Percentiles rank a stretch among this genome's conserved stretches.
These are phyloP conservation scores for Castor canadensis DNA, from an alignment of 2,113 vertebrate genomes.

Conservation along the genomic window DNA sequence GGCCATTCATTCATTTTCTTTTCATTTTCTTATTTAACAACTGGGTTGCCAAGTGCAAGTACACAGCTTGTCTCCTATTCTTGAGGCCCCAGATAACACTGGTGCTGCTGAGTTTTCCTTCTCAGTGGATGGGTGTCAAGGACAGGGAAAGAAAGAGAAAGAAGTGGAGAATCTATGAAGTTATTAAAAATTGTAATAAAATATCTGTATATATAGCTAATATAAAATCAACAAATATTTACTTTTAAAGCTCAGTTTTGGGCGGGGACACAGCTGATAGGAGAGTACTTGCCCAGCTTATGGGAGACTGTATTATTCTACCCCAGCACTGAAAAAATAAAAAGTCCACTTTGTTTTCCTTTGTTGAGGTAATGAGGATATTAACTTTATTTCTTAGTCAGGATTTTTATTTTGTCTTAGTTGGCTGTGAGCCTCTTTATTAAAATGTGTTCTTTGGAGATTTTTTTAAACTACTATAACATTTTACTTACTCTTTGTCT, in stretches of 20 bases:
- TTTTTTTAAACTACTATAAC: conserved; percentile 42
- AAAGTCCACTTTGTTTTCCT: not conserved
- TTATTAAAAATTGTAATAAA: not conserved
- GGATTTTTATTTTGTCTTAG: not conserved
- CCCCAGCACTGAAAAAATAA: not conserved
- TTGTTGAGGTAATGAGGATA: not conserved
- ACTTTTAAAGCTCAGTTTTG: not conserved
- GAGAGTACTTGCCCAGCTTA: not conserved
- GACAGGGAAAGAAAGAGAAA: not conserved
- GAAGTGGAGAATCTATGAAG: not conserved
- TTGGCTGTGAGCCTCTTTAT: not conserved
- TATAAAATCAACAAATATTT: conserved; percentile 8
- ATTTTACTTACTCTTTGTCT: not conserved
- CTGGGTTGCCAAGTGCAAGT: not conserved
- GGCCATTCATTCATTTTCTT: not conserved
- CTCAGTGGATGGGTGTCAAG: not conserved
- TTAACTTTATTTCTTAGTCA: conserved; percentile 29
- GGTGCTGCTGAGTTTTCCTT: not conserved
- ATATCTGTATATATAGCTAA: not conserved
- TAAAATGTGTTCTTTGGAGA: not conserved
- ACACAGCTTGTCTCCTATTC: no score
- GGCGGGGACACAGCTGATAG: not conserved
- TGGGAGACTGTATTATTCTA: not conserved
- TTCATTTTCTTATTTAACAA: not conserved
- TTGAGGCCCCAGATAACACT: not conserved